Percentiles rank a stretch among this genome's conserved stretches.
These are phyloP conservation scores for Smithornis capensis DNA, from an alignment of 2,113 vertebrate genomes.

Conservation along the genomic window DNA sequence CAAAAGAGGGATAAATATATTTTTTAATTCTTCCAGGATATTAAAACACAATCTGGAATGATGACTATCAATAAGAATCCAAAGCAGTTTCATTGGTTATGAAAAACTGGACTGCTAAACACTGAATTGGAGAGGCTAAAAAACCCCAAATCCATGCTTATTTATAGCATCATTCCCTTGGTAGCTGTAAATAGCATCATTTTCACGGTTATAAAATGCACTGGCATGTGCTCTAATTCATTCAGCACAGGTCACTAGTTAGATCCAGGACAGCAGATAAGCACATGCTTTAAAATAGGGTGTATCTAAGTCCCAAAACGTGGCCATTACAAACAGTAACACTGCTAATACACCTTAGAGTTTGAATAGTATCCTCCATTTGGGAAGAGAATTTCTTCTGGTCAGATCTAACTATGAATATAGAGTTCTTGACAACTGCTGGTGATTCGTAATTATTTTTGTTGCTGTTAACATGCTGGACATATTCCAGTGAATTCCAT, in stretches of 20 bases:
- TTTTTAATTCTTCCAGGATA: not conserved
- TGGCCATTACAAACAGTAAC: not conserved
- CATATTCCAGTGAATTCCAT: not conserved
- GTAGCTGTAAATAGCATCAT: not conserved
- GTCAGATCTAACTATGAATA: not conserved
- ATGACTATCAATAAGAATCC: not conserved
- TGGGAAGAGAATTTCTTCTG: not conserved
- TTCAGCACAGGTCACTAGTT: not conserved
- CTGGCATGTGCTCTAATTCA: not conserved
- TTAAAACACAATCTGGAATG: not conserved
- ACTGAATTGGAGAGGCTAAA: not conserved
- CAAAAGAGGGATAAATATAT: constrained; percentile 27
- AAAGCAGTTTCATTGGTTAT: not conserved
- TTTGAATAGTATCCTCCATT: not conserved
- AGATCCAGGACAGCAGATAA: not conserved
- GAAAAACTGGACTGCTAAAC: not conserved
- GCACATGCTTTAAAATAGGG: not conserved
- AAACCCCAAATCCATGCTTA: not conserved
- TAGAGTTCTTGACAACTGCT: not conserved
- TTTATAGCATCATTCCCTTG: not conserved
- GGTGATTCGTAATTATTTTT: not conserved
- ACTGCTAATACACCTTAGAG: not conserved
- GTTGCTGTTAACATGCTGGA: not conserved
- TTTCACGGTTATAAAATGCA: not conserved
- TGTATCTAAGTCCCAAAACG: not conserved